A percentile compares a stretch with the other conserved stretches of the same genome.
phyloP scores from a whole-genome alignment of 2,113 vertebrate species.

The Litocranius walleri region DNA sequence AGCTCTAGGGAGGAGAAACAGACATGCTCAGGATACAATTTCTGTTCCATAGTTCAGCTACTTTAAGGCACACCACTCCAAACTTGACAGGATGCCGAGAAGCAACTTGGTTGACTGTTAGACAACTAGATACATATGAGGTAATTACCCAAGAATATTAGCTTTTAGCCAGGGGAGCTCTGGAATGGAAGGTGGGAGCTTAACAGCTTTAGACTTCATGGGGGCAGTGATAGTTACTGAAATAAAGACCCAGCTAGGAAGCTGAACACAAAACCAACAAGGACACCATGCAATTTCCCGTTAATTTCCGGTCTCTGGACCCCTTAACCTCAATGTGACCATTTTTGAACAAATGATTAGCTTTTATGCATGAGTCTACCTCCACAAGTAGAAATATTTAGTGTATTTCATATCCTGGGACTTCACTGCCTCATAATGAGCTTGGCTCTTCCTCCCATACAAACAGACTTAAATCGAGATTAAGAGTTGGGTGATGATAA shows the following conservation, averaged over 20 bases:
- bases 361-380: slow-evolving; percentile 6
- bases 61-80: background rate
- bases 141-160: background rate
- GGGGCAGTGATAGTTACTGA: background rate
- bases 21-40: background rate
- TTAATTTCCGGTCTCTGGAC: slow-evolving; percentile 41
- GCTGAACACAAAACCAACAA: slow-evolving; percentile 38
- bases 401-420: background rate
- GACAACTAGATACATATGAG: slow-evolving; percentile 32
- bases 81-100: background rate
- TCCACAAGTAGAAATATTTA: background rate
- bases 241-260: background rate
- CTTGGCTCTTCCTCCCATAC: background rate
- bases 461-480: background rate
- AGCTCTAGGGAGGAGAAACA: background rate
- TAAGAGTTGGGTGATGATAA: background rate
- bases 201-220: background rate
- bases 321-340: background rate
- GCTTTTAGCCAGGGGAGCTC: background rate
- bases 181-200: background rate
- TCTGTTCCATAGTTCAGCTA: background rate
- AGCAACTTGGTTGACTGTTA: background rate
- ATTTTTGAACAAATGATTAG: slow-evolving; percentile 28
- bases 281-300: background rate
- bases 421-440: background rate